Evolutionary conservation across 2,797 vertebrate genomes (phyloP).

Genomic region (Crocidura indochinensis): DNA sequence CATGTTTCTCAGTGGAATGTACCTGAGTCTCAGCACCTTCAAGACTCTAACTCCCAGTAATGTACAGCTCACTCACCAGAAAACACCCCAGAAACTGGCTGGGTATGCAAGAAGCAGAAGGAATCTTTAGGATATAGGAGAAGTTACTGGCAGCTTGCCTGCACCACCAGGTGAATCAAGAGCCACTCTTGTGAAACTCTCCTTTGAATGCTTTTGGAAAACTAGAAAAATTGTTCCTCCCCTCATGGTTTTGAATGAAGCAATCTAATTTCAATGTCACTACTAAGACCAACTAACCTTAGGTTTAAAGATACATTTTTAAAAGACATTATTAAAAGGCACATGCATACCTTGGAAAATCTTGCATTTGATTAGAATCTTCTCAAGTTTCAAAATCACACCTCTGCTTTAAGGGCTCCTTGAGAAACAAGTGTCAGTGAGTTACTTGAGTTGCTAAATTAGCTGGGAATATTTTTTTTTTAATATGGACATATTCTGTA

Average conservation of each 20-base stretch:
- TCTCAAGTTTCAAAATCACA: neutral
- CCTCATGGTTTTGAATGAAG: neutral
- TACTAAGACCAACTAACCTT: neutral
- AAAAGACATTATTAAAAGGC: no score
- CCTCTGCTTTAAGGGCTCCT: neutral
- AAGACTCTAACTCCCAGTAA: neutral
- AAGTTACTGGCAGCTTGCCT: no score
- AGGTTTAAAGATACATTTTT: neutral
- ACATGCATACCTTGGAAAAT: neutral
- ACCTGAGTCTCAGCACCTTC: neutral
- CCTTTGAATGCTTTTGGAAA: neutral
- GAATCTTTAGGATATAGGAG: neutral
- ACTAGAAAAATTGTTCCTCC: neutral
- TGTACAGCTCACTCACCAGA: fast-evolving
- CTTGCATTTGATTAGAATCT: neutral
- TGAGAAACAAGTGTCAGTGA: neutral
- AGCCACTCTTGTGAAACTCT: no score
- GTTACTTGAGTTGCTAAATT: neutral
- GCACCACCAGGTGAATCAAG: no score
- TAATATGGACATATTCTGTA: neutral
- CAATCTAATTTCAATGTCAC: neutral
- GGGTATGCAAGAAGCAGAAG: neutral
- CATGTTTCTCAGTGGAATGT: neutral
- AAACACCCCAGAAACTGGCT: neutral
- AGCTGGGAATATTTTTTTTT: neutral